Conservation (phyloP, 1,140 invertebrate genomes). For the Chironomus striatipennis region DNA sequence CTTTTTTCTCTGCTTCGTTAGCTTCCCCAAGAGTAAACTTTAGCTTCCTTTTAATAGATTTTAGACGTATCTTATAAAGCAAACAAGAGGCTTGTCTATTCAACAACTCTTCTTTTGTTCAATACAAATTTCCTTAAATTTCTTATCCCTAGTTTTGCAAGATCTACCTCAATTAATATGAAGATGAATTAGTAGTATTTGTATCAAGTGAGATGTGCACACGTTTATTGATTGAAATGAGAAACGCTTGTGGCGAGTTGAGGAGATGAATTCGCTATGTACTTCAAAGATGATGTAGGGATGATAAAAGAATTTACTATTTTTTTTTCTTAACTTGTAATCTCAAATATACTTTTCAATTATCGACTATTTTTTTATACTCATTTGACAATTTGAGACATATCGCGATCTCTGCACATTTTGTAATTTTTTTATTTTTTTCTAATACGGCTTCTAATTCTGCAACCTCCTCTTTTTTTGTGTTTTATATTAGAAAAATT, state of each 20-base stretch:
- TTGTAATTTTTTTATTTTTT: slow-evolving; percentile 28
- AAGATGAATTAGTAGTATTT: background rate
- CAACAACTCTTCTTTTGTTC: background rate
- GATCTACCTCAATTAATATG: slow-evolving; percentile 6
- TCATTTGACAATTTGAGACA: slow-evolving; percentile 31
- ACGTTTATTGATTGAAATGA: background rate
- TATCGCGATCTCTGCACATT: slow-evolving; percentile 44
- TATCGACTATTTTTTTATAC: background rate
- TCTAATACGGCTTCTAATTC: background rate
- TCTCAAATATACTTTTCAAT: background rate
- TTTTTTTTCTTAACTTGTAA: background rate
- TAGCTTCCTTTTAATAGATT: background rate
- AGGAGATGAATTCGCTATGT: background rate
- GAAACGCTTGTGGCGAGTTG: background rate
- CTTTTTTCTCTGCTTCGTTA: background rate
- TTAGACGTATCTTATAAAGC: background rate
- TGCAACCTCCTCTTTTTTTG: background rate
- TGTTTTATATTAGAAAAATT: background rate
- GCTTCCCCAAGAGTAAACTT: background rate
- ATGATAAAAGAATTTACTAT: background rate
- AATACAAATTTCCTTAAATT: background rate
- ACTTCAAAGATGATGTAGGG: background rate
- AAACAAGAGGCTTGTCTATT: background rate
- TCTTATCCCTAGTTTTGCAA: slow-evolving; percentile 7
- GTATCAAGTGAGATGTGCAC: background rate